Conservation (phyloP, 2,797 vertebrate species). For the Buceros bicornis region DNA sequence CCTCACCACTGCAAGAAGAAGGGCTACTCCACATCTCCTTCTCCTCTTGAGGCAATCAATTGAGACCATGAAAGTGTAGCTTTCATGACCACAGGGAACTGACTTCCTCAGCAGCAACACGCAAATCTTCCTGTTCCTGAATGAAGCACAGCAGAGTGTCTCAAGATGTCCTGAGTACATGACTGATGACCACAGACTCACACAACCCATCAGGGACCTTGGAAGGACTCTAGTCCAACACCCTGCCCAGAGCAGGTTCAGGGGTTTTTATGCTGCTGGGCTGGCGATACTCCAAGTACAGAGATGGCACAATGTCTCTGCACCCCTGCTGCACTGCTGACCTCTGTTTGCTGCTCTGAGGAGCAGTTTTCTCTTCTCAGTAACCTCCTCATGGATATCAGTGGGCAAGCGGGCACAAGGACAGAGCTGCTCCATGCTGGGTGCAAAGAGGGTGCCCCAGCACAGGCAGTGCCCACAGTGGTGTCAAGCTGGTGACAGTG, state of each 20-base stretch:
- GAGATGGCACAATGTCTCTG: not conserved
- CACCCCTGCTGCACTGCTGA: not conserved
- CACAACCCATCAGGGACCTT: not conserved
- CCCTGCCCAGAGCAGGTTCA: not conserved
- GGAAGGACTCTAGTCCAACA: not conserved
- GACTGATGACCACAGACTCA: not conserved
- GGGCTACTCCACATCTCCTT: not conserved
- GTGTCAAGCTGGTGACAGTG: not conserved
- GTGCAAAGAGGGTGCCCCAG: not conserved
- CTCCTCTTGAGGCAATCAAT: not conserved
- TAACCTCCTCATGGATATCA: not conserved
- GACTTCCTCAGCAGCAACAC: not conserved
- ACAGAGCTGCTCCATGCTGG: not conserved
- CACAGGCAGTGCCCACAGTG: not conserved
- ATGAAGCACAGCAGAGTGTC: not conserved
- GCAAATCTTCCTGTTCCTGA: not conserved
- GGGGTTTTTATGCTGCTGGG: rapidly evolving
- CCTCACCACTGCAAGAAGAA: not conserved
- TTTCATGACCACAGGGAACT: not conserved
- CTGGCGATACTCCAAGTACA: not conserved
- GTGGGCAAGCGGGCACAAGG: not conserved
- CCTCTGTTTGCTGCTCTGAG: not conserved
- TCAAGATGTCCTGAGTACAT: not conserved
- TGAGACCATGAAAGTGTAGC: not conserved
- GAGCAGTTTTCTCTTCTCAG: not conserved